Base-by-base conservation (phyloP, 2,113 vertebrate species). In the Hemicordylus capensis region DNA sequence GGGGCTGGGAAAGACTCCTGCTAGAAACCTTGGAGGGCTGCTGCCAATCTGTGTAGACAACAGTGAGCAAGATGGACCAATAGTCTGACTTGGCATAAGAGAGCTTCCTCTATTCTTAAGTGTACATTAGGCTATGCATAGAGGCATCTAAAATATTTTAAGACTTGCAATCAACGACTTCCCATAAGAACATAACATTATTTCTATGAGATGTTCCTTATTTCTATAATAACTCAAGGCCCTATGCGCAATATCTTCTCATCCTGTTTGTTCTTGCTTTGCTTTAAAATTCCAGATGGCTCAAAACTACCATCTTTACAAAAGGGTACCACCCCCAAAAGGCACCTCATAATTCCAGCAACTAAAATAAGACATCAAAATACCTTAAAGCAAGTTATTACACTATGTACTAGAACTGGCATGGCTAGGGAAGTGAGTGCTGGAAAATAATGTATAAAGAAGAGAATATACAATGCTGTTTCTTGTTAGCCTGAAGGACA, bases 381-480 rank as follows among this genome's bases (percentile, higher is more conserved):
- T 34, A 14, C 42, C 39, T 48, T 75, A 69, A 81, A 84, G 87
- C 39, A 64, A 17, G 8, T 69, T 7, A 3, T 10, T 89, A 54
- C 28, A 44, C 15, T 42, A 44, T 48, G 28, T 15, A 84, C 31
- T 15, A 76, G 19, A 59, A 42, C 7, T 15, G 7, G 2, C 61
- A 37, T 56, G 46, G 79, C 28, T 14, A 3, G 74, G 39, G 1
- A 34, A 85, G 56, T 63, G 3, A 0, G 9, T 22, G 86, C 76
- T 79, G 73, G 31, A 85, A 79, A 90, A 86, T 58, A 89, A 91
- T 39, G 56, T 24, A 88, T 76, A 56, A 0, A 78, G 0, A 74
- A 15, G 9, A 87, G 6, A 63, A 67, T 81, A 80, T 83, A 70
- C 48, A 63, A 48, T 15, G 46, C 1, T 59, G 39, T 34, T 34